Percentiles rank a stretch among this genome's conserved stretches.
These are phyloP conservation scores for Paratilapia polleni DNA, from an alignment of 2,113 vertebrate genomes.

Conservation along the genomic window DNA sequence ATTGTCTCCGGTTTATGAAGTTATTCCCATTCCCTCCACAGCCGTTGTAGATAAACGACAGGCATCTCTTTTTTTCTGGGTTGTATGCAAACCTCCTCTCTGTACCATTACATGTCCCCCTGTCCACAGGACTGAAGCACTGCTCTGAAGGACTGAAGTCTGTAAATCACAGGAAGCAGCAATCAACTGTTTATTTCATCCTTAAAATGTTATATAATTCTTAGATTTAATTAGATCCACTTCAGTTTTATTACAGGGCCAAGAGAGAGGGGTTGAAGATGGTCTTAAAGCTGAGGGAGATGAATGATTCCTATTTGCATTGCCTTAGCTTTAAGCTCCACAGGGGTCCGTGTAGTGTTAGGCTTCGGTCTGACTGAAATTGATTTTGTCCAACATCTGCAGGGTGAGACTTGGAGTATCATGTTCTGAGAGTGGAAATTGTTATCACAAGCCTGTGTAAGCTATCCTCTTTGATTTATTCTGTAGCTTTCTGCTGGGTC, in stretches of 20 bases:
- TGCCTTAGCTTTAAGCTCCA: neutral
- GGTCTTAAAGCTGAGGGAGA: neutral
- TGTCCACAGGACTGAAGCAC: constrained; percentile 78
- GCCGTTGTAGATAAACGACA: constrained; percentile 85
- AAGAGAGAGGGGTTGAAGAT: neutral
- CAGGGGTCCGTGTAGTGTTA: neutral
- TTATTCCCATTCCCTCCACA: constrained; percentile 94
- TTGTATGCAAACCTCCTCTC: constrained; percentile 83
- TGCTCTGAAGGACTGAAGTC: constrained; percentile 60
- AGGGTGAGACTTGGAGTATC: neutral
- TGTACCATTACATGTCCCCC: constrained; percentile 79
- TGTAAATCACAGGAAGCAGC: constrained; percentile 40
- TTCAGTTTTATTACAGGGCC: neutral
- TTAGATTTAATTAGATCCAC: neutral
- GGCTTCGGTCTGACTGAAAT: constrained; percentile 7
- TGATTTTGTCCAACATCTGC: neutral
- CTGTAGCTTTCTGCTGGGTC: neutral
- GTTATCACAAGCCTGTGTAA: neutral
- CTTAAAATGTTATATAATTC: neutral
- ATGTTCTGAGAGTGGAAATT: neutral
- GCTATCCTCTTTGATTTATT: neutral
- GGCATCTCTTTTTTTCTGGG: constrained; percentile 76
- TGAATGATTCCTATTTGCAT: neutral
- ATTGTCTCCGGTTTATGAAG: constrained; percentile 80
- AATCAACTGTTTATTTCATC: neutral